Evolutionary conservation across 2,888 invertebrate species (phyloP), one percentile per base, ranked within the genome.

Genomic region (Lycia hirtaria): DNA sequence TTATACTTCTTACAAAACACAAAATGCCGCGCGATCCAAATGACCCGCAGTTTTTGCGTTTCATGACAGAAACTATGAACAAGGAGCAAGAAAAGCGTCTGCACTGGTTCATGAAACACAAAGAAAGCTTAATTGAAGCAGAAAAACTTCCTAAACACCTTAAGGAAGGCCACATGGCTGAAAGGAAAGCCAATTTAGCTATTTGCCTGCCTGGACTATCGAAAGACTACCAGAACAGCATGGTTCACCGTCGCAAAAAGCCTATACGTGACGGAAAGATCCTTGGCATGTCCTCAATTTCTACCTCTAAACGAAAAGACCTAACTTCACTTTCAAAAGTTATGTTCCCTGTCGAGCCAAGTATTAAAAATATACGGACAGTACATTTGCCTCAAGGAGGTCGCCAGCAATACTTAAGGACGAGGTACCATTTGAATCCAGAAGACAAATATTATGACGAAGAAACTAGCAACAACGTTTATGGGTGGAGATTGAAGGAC

Each of bases 401-500:
- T 5, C 59, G 68, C 10, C 45, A 30, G 4, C 49, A 57, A 24
- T 74, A 74, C 57, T 60, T 74, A 4, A 67, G 68, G 9, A 54
- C 43, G 30, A 69, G 72, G 26, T 62, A 64, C 20, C 56, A 53
- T 12, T 59, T 58, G 43, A 57, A 52, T 28, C 72, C 72, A n/a
- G 68, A 72, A 50, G 65, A 73, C 14, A 69, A 64, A 60, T 73
- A 69, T 51, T 58, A 67, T 51, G 68, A 64, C 48, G 67, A 64
- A 33, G 65, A 73, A 65, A 73, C 72, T 14, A 69, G 58, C 37
- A 68, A 60, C 45, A 59, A 53, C 37, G 61, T 41, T 4, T 63
- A 63, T 55, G 73, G 74, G n/a, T 74, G 72, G 72, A 59, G 61
- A 41, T 62, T 68, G 38, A 63, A 56, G 3, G 70, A 71, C 24